Percentiles rank a stretch among this genome's conserved stretches.
phyloP scores from a whole-genome alignment of 2,113 vertebrate species.

The Otolemur garnettii region DNA sequence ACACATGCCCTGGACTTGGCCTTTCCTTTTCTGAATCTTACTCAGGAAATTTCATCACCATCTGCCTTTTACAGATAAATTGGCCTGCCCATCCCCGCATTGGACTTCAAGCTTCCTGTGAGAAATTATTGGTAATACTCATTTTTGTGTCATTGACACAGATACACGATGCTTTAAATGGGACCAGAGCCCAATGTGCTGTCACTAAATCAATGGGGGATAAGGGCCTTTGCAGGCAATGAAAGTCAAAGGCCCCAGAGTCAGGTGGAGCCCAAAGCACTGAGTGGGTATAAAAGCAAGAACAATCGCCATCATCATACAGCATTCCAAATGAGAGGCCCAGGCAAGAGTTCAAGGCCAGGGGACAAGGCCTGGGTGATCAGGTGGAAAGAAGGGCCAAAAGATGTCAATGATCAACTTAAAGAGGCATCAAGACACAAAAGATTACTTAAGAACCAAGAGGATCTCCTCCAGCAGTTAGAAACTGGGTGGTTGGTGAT shows the following conservation, averaged over 20 bases:
- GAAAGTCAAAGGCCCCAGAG: neutral
- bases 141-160: neutral
- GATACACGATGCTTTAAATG: neutral
- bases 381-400: neutral
- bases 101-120: neutral
- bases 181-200: neutral
- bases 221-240: neutral
- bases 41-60: neutral
- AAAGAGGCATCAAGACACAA: neutral
- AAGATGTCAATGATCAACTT: neutral
- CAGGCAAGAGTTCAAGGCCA: neutral
- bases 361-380: neutral
- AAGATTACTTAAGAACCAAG: constrained; percentile 24
- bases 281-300: neutral
- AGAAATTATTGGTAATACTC: neutral
- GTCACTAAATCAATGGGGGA: neutral
- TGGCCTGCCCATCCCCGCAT: neutral
- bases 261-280: neutral
- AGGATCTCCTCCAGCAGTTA: neutral
- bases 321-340: too few species aligned
- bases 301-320: neutral
- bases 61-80: neutral
- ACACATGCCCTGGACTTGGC: too few species aligned
- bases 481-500: neutral
- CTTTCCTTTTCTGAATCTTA: neutral